Evolutionary conservation across 1,140 invertebrate species (phyloP), one percentile per base, ranked within the genome.

Genomic region (Aricia agestis): DNA sequence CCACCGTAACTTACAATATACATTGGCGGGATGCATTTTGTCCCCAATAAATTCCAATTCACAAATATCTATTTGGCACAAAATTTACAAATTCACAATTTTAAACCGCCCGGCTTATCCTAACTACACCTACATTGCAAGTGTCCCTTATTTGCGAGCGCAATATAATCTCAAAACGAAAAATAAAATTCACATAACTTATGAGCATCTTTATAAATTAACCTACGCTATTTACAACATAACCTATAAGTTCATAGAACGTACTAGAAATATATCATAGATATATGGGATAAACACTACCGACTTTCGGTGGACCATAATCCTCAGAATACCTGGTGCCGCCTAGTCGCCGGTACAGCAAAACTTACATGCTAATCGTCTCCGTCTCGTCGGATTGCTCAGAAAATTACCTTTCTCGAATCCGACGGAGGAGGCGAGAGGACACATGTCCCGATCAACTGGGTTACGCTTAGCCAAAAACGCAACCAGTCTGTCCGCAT

Each of bases 241-340:
- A 82, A 84, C 31, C 82, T 90, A 90, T 82, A 85, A 86, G 96
- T 97, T 97, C 96, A 97, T 96, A 96, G 96, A 97, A 97, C 96
- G 95, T 97, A 97, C 96, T 92, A 93, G 92, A 94, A 95, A 97
- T 97, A 97, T 97, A 97, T 97, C 96, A 97, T 97, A 97, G 96
- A 97, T 97, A 97, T 97, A 97, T 97, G 95, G 96, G 96, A 96
- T 94, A 95, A 96, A 95, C 94, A 95, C 95, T 95, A 94, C 94
- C 93, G 92, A 92, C 91, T 92, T 92, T 94, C 92, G 90, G 87
- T 76, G 76, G 75, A 76, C 76, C 70, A 71, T 67, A 63, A 68
- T 69, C 72, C 67, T 68, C 72, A 72, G 67, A 73, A 76, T 77
- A 77, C 72, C 74, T 74, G n/a, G 69, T 78, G 75, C 76, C 69